phyloP scores from a whole-genome alignment of 1,140 invertebrate genomes.

The Drosophila chauvacae region DNA sequence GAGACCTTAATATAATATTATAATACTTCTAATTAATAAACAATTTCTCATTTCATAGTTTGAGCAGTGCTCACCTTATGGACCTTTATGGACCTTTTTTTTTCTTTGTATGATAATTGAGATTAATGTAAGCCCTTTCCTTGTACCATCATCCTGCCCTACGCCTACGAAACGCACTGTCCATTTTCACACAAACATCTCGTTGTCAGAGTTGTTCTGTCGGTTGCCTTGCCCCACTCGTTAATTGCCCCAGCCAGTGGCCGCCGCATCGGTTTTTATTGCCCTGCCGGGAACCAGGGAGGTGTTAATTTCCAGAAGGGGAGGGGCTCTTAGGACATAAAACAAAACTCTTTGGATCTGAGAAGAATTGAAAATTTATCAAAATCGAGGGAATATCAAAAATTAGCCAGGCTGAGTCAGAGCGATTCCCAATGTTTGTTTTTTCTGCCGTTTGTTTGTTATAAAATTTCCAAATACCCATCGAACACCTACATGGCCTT shows the following conservation, averaged over 20 bases:
- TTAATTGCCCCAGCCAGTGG: slow-evolving; percentile 67
- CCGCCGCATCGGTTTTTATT: slow-evolving; percentile 62
- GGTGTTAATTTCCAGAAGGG: slow-evolving; percentile 50
- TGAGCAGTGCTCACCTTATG: not conserved
- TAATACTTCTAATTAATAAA: not conserved
- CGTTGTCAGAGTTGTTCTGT: slow-evolving; percentile 22
- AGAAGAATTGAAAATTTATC: slow-evolving; percentile 32
- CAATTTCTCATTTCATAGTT: not conserved
- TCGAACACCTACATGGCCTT: not conserved
- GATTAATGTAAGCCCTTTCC: not conserved
- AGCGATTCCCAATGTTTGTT: slow-evolving; percentile 28
- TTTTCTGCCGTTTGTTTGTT: slow-evolving; percentile 34
- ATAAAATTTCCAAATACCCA: slow-evolving; percentile 30
- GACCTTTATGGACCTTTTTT: not conserved
- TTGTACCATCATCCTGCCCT: not conserved
- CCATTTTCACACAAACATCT: slow-evolving; percentile 14
- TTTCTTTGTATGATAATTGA: not conserved
- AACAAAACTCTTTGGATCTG: slow-evolving; percentile 13
- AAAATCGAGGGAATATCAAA: slow-evolving; percentile 26
- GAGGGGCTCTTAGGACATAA: slow-evolving; percentile 7
- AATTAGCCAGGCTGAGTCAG: slow-evolving; percentile 32
- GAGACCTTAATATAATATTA: not conserved
- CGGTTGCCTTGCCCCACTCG: slow-evolving; percentile 42
- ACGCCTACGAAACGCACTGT: slow-evolving; percentile 25
- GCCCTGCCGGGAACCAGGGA: slow-evolving; percentile 36